A percentile compares a stretch with the other conserved stretches of the same genome.
Conservation (phyloP, 2,797 vertebrate species). For the Lagodon rhomboides region DNA sequence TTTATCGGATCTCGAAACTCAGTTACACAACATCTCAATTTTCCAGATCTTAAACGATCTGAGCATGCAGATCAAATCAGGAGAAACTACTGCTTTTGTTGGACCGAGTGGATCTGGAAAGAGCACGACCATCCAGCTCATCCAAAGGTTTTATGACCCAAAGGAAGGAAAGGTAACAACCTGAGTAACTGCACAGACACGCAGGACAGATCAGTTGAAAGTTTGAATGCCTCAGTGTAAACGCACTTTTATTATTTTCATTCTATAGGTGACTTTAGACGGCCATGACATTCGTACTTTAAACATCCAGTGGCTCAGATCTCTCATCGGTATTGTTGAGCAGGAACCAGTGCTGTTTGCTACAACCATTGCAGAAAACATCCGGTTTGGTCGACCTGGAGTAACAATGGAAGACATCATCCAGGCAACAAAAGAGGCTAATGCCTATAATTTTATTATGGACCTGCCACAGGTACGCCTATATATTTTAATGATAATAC, state of each 20-base stretch:
- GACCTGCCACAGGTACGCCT: conserved; percentile 84
- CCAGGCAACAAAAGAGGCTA: conserved; percentile 84
- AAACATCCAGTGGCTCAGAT: conserved; percentile 87
- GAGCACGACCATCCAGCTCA: conserved; percentile 85
- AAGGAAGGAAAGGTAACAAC: conserved; percentile 83
- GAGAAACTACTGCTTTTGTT: conserved; percentile 88
- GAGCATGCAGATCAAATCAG: conserved; percentile 80
- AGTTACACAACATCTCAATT: not conserved
- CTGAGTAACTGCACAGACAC: not conserved
- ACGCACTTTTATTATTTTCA: not conserved
- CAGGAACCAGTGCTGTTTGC: conserved; percentile 88
- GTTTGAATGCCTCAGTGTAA: not conserved
- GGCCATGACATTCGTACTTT: conserved; percentile 86
- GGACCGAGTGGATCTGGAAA: conserved; percentile 88
- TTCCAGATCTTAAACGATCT: conserved; percentile 85
- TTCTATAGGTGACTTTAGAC: conserved; percentile 84
- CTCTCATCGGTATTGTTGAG: conserved; percentile 87
- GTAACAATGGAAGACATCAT: conserved; percentile 84
- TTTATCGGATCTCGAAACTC: not conserved
- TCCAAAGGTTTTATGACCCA: conserved; percentile 89
- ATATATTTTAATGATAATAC: not conserved
- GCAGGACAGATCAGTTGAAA: not conserved
- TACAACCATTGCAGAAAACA: conserved; percentile 87
- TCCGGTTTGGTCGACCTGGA: conserved; percentile 80
- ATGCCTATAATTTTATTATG: conserved; percentile 88